phyloP scores from a whole-genome alignment of 2,888 invertebrate genomes.

The Aporophyla lueneburgensis region DNA sequence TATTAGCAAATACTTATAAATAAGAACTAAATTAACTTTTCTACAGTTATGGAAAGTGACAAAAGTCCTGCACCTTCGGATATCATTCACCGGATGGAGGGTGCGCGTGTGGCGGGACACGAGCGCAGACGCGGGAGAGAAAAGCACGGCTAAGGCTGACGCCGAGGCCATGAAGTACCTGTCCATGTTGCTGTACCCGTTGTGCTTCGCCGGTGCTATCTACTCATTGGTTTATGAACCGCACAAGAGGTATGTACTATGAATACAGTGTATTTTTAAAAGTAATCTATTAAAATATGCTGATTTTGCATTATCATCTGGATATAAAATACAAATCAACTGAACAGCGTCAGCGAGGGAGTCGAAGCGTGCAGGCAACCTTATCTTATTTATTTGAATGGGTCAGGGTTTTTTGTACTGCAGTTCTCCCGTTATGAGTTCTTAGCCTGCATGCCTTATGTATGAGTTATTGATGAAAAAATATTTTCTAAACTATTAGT shows the following conservation, averaged over 20 bases:
- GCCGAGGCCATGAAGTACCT: slow-evolving; percentile 98
- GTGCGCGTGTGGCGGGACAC: slow-evolving; percentile 79
- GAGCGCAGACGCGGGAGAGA: slow-evolving; percentile 92
- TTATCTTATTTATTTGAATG: neutral
- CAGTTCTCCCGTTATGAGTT: too few relatives aligned
- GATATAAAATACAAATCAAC: neutral
- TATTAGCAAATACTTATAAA: neutral
- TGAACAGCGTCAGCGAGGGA: neutral
- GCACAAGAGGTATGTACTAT: slow-evolving; percentile 95
- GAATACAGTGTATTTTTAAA: neutral
- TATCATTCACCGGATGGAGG: slow-evolving; percentile 85
- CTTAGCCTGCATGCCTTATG: too few relatives aligned
- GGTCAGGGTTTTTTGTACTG: too few relatives aligned
- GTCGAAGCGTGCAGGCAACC: neutral
- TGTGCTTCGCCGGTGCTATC: slow-evolving; percentile 96
- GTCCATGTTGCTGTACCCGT: slow-evolving; percentile 96
- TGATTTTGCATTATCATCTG: neutral
- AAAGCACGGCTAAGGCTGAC: slow-evolving; percentile 96
- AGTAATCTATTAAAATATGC: too few relatives aligned
- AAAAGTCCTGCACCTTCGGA: slow-evolving; percentile 95
- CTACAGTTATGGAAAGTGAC: slow-evolving; percentile 97
- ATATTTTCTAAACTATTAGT: too few relatives aligned
- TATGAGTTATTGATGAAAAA: too few relatives aligned
- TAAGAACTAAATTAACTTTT: neutral
- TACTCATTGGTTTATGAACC: slow-evolving; percentile 98